Conservation (phyloP, 64 coral and sea anemone genomes). For the Stichodactyla helianthus region DNA sequence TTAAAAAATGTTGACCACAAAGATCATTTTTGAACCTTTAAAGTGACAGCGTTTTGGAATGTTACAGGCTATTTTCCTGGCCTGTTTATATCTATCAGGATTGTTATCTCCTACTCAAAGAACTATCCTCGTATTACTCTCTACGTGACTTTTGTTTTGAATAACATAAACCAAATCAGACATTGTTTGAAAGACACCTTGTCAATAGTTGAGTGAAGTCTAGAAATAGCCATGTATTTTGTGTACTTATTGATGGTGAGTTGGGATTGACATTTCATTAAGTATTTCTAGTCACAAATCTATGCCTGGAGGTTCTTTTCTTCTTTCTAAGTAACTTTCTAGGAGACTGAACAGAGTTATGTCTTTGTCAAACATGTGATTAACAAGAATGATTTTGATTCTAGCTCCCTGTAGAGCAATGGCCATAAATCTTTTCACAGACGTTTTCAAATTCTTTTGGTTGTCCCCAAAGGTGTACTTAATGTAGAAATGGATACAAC, state of each 20-base stretch:
- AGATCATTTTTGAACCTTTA: background rate
- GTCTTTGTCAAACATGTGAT: too few relatives aligned
- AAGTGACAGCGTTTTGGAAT: background rate
- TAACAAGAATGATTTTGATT: too few relatives aligned
- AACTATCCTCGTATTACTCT: background rate
- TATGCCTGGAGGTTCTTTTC: background rate
- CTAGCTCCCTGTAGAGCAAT: too few relatives aligned
- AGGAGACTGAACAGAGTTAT: background rate
- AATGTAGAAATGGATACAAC: too few relatives aligned
- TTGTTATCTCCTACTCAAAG: background rate
- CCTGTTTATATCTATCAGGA: background rate
- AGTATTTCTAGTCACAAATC: background rate
- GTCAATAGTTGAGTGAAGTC: background rate
- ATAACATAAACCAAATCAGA: background rate
- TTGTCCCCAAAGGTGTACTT: too few relatives aligned
- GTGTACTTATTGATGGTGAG: background rate
- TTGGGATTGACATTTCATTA: background rate
- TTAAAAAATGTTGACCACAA: constrained; percentile 2
- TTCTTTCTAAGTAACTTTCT: background rate
- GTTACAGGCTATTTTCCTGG: background rate
- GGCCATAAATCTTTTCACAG: too few relatives aligned
- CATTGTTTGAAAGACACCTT: background rate
- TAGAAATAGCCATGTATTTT: background rate
- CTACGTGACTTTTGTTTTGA: background rate
- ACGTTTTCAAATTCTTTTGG: too few relatives aligned